Percentiles rank a stretch among this genome's conserved stretches.
phyloP scores from a whole-genome alignment of 2,797 vertebrate species.

The Bovichtus variegatus region DNA sequence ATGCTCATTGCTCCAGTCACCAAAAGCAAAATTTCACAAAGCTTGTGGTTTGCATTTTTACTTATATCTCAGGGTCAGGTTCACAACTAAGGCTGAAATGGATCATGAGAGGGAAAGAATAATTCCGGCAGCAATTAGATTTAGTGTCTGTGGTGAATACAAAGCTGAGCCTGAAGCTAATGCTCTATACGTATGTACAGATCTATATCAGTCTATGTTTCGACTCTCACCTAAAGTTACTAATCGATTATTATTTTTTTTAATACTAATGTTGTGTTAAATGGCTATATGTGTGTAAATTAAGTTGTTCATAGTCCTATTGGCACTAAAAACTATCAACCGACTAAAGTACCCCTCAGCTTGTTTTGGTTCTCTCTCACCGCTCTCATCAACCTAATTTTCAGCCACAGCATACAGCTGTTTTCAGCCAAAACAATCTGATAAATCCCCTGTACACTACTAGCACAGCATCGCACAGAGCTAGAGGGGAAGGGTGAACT shows the following conservation, averaged over 20 bases:
- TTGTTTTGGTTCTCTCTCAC: neutral
- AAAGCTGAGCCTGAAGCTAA: neutral
- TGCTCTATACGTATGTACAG: neutral
- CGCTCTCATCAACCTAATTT: neutral
- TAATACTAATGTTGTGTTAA: neutral
- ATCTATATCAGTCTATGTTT: neutral
- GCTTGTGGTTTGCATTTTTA: neutral
- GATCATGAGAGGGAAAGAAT: neutral
- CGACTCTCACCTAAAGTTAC: neutral
- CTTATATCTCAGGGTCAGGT: neutral
- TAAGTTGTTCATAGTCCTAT: neutral
- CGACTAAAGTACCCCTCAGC: neutral
- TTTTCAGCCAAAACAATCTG: neutral
- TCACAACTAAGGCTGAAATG: neutral
- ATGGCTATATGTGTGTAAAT: neutral
- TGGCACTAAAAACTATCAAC: neutral
- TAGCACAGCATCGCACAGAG: neutral
- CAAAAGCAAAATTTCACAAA: neutral
- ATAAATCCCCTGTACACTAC: neutral
- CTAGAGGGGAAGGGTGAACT: no score
- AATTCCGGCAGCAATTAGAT: neutral
- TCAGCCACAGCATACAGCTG: neutral
- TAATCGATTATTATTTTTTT: neutral
- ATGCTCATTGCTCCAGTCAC: neutral
- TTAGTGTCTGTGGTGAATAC: neutral